phyloP scores from a whole-genome alignment of 2,888 invertebrate genomes.

The Drosophila pseudotalamancana region DNA sequence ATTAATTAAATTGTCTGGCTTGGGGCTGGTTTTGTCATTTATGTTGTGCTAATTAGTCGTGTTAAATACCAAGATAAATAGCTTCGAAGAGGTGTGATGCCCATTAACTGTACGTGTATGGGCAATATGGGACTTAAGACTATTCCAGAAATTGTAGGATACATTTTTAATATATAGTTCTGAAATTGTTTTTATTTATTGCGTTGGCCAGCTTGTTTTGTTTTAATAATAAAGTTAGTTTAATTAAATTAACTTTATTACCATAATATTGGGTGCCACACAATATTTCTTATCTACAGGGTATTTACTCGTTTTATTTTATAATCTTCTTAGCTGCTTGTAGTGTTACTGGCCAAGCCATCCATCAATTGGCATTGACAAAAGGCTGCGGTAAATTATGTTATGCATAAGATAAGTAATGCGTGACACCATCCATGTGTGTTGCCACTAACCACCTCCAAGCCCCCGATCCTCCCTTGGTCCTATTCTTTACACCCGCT shows the following conservation, averaged over 20 bases:
- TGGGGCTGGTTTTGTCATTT: constrained; percentile 26
- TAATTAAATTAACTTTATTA: no score
- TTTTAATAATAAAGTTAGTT: no score
- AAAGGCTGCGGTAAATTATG: constrained; percentile 16
- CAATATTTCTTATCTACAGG: not conserved
- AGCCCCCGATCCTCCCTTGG: no score
- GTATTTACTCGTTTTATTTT: constrained; percentile 3
- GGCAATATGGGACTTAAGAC: constrained; percentile 1
- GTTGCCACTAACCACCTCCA: no score
- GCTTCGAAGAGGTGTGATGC: constrained; percentile 9
- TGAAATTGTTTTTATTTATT: no score
- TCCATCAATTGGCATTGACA: constrained; percentile 46
- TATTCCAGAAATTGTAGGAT: no score
- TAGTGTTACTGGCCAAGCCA: constrained; percentile 6
- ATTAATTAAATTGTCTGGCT: constrained; percentile 73
- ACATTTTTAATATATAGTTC: no score
- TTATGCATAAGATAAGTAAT: constrained; percentile 11
- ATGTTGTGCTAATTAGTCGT: constrained; percentile 53
- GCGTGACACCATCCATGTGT: no score
- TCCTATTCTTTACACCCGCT: not conserved
- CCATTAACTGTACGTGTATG: not conserved
- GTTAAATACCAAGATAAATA: constrained; percentile 56
- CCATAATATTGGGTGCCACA: no score
- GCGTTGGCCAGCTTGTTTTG: no score
- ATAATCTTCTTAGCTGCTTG: not conserved